phyloP scores from a whole-genome alignment of 53 echinoderm and acorn worm genomes.

The Luidia sarsii region DNA sequence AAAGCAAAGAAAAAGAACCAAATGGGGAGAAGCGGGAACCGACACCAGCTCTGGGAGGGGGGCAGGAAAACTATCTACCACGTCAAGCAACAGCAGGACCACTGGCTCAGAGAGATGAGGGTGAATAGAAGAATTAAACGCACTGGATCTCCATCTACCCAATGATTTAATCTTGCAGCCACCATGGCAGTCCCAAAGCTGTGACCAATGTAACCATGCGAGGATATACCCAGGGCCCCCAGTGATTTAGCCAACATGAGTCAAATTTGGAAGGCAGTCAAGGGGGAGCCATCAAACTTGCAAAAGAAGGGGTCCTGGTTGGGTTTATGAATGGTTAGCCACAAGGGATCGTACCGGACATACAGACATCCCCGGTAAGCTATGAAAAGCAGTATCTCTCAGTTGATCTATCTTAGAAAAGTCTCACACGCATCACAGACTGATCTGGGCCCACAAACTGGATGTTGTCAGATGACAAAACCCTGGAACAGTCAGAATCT shows the following conservation, averaged over 20 bases:
- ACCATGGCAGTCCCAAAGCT: not conserved
- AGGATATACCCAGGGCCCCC: not conserved
- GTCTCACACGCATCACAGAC: not conserved
- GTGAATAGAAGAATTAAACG: constrained; percentile 3
- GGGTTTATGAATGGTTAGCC: not conserved
- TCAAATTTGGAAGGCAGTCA: not conserved
- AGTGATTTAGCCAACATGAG: not conserved
- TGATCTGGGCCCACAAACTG: not conserved
- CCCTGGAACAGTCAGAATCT: not conserved
- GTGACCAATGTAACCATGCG: not conserved
- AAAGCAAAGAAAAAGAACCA: too few relatives aligned
- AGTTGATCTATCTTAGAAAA: constrained; percentile 13
- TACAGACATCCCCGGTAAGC: not conserved
- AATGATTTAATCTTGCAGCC: constrained; percentile 6
- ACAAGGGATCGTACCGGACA: constrained; percentile 5
- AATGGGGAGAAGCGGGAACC: too few relatives aligned
- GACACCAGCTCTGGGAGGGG: too few relatives aligned
- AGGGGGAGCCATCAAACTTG: constrained; percentile 5
- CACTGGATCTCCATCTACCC: not conserved
- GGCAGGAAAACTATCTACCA: too few relatives aligned
- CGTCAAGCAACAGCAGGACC: too few relatives aligned
- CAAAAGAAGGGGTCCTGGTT: constrained; percentile 11
- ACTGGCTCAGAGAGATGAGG: not conserved
- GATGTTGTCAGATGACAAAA: not conserved
- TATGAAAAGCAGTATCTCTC: not conserved